Evolutionary conservation across 2,888 invertebrate species (phyloP).

Genomic region (Eumerus sabulonum): DNA sequence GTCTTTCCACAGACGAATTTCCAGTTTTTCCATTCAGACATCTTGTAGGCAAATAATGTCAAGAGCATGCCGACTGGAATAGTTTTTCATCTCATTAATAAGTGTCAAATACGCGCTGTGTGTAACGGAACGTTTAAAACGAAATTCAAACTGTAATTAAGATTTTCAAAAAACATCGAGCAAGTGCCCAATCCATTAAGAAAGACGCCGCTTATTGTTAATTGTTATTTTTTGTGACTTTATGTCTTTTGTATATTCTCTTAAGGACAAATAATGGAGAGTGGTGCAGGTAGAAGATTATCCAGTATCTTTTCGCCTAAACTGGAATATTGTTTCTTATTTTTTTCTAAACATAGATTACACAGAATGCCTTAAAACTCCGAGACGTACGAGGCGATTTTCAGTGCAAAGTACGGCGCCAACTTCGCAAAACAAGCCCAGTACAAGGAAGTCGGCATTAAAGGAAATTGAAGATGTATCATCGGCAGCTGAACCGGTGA

Average conservation of each 20-base stretch:
- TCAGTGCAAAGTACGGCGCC: background rate
- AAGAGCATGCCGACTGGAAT: no score
- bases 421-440: background rate
- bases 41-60: no score
- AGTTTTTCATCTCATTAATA: no score
- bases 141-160: conserved; percentile 22
- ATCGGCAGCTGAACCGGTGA: background rate
- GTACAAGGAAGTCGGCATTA: background rate
- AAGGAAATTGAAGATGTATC: background rate
- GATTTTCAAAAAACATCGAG: conserved; percentile 53
- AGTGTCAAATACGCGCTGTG: no score
- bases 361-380: conserved; percentile 30
- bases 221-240: background rate
- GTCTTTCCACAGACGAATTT: no score
- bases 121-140: no score
- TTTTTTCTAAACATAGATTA: conserved; percentile 2
- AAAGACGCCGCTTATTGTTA: conserved; percentile 28
- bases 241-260: background rate
- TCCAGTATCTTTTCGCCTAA: background rate
- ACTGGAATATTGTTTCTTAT: background rate
- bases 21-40: no score
- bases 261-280: conserved; percentile 28
- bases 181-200: conserved; percentile 9
- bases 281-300: conserved; percentile 3
- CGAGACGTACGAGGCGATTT: conserved; percentile 20